Base-by-base conservation (phyloP, 2,113 vertebrate species). In the Gallinago paraguaiae region DNA sequence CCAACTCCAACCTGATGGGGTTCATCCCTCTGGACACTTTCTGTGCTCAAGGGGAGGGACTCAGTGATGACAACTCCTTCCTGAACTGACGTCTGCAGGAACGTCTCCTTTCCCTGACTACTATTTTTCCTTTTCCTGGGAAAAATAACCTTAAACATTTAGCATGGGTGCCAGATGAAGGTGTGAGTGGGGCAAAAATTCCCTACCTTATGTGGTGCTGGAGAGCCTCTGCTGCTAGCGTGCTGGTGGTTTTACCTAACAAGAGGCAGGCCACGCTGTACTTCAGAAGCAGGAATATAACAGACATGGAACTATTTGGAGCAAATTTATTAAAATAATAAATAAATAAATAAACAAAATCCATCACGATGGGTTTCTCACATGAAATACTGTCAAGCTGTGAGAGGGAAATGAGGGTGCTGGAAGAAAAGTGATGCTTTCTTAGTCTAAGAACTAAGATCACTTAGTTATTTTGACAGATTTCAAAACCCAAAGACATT, bases 231-330 rank as follows among this genome's bases (percentile, higher is more conserved):
- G 76, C 71, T 82, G 35, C 27, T 24, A 67, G 46, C 1, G 0
- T 0, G 0, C 48, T 1, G 3, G 17, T 0, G 0, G 14, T 56
- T 82, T 92, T 60, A 30, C 54, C 46, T 39, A 67, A 16, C 0
- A 5, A 2, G 1, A 88, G 28, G 20, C 3, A 4, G 56, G 57
- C 0, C 0, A 46, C 2, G 4, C 33, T 72, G 6, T 20, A 22
- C n/a, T 51, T 85, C 20, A 87, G 53, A 70, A 75, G 57, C 46
- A 71, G 53, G 45, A 78, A 50, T 48, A 9, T 27, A 35, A 75
- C 17, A 64, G 74, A 46, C 4, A 6, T 1, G 2, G 41, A 45
- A 31, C 17, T 56, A 23, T 30, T 37, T 28, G 60, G 27, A 78
- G 33, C 11, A 64, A 51, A 50, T 78, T 39, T 25, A 43, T 72